Conservation (phyloP, 2,888 invertebrate species). For the Euplexia lucipara region DNA sequence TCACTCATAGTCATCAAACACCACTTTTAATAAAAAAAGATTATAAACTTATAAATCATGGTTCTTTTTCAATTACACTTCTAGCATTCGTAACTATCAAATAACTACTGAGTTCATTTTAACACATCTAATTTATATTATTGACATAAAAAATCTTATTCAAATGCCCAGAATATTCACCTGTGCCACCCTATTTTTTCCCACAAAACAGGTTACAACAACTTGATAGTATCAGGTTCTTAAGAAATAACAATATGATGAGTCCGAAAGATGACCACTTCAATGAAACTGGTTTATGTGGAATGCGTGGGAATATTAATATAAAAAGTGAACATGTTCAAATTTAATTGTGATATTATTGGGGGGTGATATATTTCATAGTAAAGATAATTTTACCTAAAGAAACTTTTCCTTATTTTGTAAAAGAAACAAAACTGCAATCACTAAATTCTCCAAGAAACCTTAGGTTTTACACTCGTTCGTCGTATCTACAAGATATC, state of each 20-base stretch:
- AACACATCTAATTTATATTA: constrained; percentile 18
- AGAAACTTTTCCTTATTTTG: too few species aligned
- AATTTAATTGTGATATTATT: constrained; percentile 21
- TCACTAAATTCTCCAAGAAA: too few species aligned
- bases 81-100: constrained; percentile 22
- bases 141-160: constrained; percentile 14
- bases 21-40: background rate
- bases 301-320: constrained; percentile 63
- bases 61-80: background rate
- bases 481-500: too few species aligned
- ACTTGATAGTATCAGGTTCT: constrained; percentile 62
- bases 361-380: constrained; percentile 14
- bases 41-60: background rate
- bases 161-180: constrained; percentile 55
- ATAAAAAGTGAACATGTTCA: constrained; percentile 49
- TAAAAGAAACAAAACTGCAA: too few species aligned
- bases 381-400: too few species aligned
- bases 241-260: constrained; percentile 53
- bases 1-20: background rate
- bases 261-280: constrained; percentile 45
- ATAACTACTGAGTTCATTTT: constrained; percentile 30
- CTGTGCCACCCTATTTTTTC: constrained; percentile 61
- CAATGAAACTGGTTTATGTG: constrained; percentile 58
- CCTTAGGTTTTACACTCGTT: too few species aligned
- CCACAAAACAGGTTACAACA: constrained; percentile 37